phyloP scores from a whole-genome alignment of 2,888 invertebrate genomes.

The Scaptomyza reducta region DNA sequence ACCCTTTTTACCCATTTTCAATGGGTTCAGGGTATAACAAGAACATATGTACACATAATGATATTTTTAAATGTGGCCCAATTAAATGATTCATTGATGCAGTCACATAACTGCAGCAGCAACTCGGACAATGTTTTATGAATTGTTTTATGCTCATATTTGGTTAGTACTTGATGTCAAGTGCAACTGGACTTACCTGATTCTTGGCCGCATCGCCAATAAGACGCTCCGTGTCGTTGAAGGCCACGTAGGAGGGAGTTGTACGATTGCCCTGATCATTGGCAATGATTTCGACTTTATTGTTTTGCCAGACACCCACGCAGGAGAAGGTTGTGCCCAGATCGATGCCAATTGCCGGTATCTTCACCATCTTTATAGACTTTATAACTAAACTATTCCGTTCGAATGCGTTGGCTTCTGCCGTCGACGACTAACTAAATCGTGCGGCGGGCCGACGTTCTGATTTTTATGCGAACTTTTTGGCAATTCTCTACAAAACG shows the following conservation, averaged over 20 bases:
- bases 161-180: conserved; percentile 29
- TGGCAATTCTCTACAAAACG: conserved; percentile 38
- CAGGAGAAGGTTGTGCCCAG: conserved; percentile 95
- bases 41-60: too few relatives aligned
- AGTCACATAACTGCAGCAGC: too few relatives aligned
- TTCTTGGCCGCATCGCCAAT: conserved; percentile 95
- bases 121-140: neutral
- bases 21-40: too few relatives aligned
- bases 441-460: conserved; percentile 14
- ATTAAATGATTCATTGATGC: neutral
- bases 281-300: conserved; percentile 92
- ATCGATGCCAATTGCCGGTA: conserved; percentile 90
- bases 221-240: conserved; percentile 92
- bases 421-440: conserved; percentile 44
- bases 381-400: neutral
- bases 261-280: conserved; percentile 95
- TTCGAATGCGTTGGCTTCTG: conserved; percentile 17
- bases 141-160: conserved; percentile 30
- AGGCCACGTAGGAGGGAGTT: conserved; percentile 94
- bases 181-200: conserved; percentile 86
- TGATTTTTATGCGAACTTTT: conserved; percentile 51
- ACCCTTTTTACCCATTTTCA: too few relatives aligned
- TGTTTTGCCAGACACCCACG: conserved; percentile 93
- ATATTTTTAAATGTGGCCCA: neutral
- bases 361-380: conserved; percentile 80